A percentile compares a stretch with the other conserved stretches of the same genome.
Conservation (phyloP, 1,140 invertebrate species). For the Drosophila aff. region DNA sequence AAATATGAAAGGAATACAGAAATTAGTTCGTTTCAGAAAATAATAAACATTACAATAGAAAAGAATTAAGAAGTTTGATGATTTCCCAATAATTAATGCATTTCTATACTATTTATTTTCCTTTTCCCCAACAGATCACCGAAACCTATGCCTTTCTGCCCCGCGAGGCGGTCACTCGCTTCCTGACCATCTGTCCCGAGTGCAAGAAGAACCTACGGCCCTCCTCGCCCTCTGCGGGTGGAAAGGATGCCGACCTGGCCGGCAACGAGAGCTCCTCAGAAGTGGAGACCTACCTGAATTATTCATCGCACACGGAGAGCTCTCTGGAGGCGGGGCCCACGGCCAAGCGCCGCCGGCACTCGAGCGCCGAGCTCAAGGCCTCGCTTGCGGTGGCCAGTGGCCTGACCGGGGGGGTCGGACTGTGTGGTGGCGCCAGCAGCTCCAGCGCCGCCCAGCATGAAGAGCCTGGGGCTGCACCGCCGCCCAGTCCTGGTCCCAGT, state of each 20-base stretch:
- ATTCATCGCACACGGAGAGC: conserved; percentile 82
- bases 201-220: conserved; percentile 95
- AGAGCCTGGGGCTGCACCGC: conserved; percentile 16
- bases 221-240: conserved; percentile 86
- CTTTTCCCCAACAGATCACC: conserved; percentile 91
- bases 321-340: conserved; percentile 76
- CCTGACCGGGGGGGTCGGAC: neutral
- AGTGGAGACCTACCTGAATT: conserved; percentile 75
- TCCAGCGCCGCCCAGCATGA: conserved; percentile 53
- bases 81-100: neutral
- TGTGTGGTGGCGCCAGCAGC: conserved; percentile 35
- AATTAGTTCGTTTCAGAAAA: too few relatives aligned
- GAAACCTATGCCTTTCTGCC: conserved; percentile 98
- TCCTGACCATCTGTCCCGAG: conserved; percentile 96
- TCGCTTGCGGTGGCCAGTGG: conserved; percentile 15
- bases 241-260: conserved; percentile 59
- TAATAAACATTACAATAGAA: too few relatives aligned
- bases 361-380: conserved; percentile 69
- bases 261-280: conserved; percentile 84
- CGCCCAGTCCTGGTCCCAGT: conserved; percentile 22
- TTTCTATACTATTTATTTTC: neutral
- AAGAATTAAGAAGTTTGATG: too few relatives aligned
- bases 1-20: too few relatives aligned
- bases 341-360: conserved; percentile 70
- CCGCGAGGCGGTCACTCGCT: conserved; percentile 97